phyloP scores from a whole-genome alignment of 2,888 invertebrate species.

The Spatulosminthurus flaviceps region DNA sequence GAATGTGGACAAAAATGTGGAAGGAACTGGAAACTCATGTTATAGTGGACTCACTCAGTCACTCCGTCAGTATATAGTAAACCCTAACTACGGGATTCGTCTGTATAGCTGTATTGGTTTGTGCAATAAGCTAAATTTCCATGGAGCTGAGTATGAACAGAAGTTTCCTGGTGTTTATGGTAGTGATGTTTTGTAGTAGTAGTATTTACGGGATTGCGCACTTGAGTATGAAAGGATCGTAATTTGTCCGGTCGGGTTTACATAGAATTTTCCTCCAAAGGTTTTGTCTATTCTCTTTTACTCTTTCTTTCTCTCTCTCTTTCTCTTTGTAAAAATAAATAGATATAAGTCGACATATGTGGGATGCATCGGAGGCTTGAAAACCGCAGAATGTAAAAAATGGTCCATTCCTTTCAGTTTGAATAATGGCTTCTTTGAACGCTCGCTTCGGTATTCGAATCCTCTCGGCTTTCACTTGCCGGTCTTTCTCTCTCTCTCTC shows the following conservation, averaged over 20 bases:
- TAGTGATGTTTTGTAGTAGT: not conserved
- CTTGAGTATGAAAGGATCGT: constrained; percentile 13
- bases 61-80: too few species aligned
- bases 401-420: constrained; percentile 18
- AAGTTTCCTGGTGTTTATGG: not conserved
- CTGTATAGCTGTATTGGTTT: too few species aligned
- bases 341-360: not conserved
- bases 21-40: too few species aligned
- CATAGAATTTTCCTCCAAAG: too few species aligned
- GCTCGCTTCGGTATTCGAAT: constrained; percentile 1
- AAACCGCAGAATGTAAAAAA: not conserved
- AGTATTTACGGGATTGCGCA: not conserved
- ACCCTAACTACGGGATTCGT: too few species aligned
- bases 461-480: not conserved
- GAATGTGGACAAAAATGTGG: too few species aligned
- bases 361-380: not conserved
- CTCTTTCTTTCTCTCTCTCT: too few species aligned
- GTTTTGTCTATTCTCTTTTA: too few species aligned
- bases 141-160: not conserved
- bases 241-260: not conserved
- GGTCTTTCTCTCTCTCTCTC: not conserved
- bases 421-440: constrained; percentile 6
- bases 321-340: not conserved
- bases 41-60: too few species aligned
- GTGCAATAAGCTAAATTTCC: not conserved